phyloP scores from a whole-genome alignment of 2,797 vertebrate species.

The Eulemur mongoz region DNA sequence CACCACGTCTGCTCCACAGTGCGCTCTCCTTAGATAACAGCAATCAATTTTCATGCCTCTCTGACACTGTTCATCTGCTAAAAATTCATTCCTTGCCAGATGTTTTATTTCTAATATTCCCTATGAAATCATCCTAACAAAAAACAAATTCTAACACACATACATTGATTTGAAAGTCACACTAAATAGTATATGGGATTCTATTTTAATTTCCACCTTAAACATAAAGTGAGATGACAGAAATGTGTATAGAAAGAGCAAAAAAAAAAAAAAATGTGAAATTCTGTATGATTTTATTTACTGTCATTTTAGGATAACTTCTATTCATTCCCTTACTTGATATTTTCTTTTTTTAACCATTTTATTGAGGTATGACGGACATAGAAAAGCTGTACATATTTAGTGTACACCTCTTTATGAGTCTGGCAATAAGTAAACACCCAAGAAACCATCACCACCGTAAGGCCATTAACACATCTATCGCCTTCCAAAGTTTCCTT shows the following conservation, averaged over 20 bases:
- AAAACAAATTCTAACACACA: constrained; percentile 20
- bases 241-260: not conserved
- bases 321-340: not conserved
- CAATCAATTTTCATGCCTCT: not conserved
- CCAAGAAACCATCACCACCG: not conserved
- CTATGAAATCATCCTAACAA: constrained; percentile 13
- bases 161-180: not conserved
- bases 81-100: constrained; percentile 20
- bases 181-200: not conserved
- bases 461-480: not conserved
- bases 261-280: not conserved
- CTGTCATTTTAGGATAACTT: not conserved
- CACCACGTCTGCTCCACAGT: rapidly evolving
- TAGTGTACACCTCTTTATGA: not conserved
- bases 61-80: not conserved
- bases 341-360: not conserved
- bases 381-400: not conserved
- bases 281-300: not conserved
- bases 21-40: not conserved
- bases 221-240: constrained; percentile 29
- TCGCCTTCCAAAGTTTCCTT: not conserved
- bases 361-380: not conserved
- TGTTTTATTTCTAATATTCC: constrained; percentile 36
- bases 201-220: constrained; percentile 34
- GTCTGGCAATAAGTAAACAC: not conserved